Percentiles rank a stretch among this genome's conserved stretches.
These are phyloP conservation scores for Ornithoptera priamus DNA, from an alignment of 2,888 invertebrate genomes.

Conservation along the genomic window DNA sequence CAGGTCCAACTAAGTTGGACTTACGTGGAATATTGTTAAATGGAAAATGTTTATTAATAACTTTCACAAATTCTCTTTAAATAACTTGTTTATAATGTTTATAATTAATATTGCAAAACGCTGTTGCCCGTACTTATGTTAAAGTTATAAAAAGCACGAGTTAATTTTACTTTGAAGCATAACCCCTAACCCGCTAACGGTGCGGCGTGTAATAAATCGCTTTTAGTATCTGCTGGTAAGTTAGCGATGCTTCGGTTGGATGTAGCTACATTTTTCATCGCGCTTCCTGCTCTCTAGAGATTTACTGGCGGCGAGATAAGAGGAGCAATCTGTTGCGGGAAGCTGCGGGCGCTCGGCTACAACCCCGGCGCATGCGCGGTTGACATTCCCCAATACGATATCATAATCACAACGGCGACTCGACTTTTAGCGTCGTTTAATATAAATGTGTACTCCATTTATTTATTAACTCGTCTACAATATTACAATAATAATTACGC, in stretches of 20 bases:
- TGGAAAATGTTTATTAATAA: too few species aligned
- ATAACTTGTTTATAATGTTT: neutral
- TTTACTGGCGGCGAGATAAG: conserved; percentile 52
- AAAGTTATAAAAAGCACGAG: conserved; percentile 20
- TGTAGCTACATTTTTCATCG: conserved; percentile 55
- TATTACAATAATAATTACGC: neutral
- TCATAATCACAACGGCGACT: conserved; percentile 6
- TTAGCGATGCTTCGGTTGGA: conserved; percentile 36
- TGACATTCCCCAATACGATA: conserved; percentile 21
- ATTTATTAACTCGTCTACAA: neutral
- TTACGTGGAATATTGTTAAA: too few species aligned
- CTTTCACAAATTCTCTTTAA: too few species aligned
- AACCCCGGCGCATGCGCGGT: conserved; percentile 14
- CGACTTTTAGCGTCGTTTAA: neutral
- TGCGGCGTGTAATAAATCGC: conserved; percentile 39
- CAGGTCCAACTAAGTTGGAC: too few species aligned
- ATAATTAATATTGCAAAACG: neutral
- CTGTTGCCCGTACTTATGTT: conserved; percentile 13
- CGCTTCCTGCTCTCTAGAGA: conserved; percentile 51
- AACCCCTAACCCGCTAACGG: conserved; percentile 39
- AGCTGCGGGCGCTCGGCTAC: conserved; percentile 18
- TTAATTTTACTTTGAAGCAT: conserved; percentile 25
- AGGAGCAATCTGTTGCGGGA: conserved; percentile 44
- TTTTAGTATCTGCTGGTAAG: conserved; percentile 40
- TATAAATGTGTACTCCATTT: neutral